Conservation (phyloP, 2,113 vertebrate species). For the Stomatorhinus ivindoensis region DNA sequence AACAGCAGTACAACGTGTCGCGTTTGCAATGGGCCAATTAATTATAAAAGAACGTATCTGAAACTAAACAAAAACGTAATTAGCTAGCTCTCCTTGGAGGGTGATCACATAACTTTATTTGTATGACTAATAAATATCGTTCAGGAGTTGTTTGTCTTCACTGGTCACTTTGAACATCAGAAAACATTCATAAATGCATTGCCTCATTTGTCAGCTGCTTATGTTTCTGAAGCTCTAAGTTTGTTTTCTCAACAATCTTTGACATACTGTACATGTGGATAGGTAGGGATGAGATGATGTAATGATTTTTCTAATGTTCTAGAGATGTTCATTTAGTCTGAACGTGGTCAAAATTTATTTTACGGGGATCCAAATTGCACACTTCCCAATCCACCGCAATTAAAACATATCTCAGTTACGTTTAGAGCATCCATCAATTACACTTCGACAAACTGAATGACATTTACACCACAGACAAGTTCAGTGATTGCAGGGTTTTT, state of each 20-base stretch:
- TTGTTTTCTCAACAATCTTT: neutral
- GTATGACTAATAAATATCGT: neutral
- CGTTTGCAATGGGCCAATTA: neutral
- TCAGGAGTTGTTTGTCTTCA: neutral
- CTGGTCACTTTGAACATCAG: neutral
- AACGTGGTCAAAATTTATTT: neutral
- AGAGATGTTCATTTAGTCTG: neutral
- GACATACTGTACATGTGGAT: neutral
- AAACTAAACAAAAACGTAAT: slow-evolving; percentile 11
- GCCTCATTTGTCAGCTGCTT: neutral
- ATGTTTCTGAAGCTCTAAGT: too few relatives aligned
- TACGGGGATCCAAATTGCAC: neutral
- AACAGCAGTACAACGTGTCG: neutral
- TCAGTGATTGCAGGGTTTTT: neutral
- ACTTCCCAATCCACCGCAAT: neutral
- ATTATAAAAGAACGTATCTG: slow-evolving; percentile 1
- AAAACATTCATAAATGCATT: neutral
- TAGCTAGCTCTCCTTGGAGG: neutral
- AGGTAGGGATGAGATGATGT: neutral
- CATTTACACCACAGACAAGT: neutral
- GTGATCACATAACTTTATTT: neutral
- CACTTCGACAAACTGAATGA: neutral
- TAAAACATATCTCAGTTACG: neutral
- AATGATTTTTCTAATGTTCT: neutral
- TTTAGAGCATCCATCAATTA: neutral